Percentiles rank a stretch among this genome's conserved stretches.
Conservation (phyloP, 2,888 invertebrate species). For the Julus scandinavius region DNA sequence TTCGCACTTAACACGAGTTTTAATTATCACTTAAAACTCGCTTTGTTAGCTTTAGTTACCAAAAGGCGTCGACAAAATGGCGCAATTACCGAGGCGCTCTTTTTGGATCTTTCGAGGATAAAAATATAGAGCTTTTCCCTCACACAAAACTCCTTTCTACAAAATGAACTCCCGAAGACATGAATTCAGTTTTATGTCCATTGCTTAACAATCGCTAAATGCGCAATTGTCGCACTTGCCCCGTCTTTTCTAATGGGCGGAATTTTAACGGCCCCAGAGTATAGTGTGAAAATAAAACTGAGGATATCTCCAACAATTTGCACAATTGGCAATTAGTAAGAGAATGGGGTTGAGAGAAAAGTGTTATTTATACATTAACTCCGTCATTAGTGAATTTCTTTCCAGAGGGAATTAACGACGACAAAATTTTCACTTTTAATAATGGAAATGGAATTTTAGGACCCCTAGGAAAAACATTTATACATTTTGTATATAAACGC, state of each 20-base stretch:
- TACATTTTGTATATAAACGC: neutral
- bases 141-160: neutral
- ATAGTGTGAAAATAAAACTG: neutral
- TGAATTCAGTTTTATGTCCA: slow-evolving; percentile 40
- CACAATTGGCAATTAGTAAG: neutral
- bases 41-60: slow-evolving; percentile 49
- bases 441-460: neutral
- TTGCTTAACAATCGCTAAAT: slow-evolving; percentile 45
- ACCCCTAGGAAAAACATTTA: neutral
- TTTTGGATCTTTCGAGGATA: neutral
- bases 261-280: slow-evolving; percentile 10
- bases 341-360: neutral
- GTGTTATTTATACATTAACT: neutral
- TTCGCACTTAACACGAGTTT: slow-evolving; percentile 54
- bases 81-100: slow-evolving; percentile 7
- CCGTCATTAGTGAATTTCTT: neutral
- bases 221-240: slow-evolving; percentile 18
- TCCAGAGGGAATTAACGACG: neutral
- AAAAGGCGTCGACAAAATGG: slow-evolving; percentile 43
- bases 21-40: slow-evolving; percentile 52
- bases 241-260: slow-evolving; percentile 9
- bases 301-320: neutral
- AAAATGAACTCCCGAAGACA: slow-evolving; percentile 28
- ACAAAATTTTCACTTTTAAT: neutral
- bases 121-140: neutral